phyloP scores from a whole-genome alignment of 2,888 invertebrate species.

The Cataglyphis albicans region DNA sequence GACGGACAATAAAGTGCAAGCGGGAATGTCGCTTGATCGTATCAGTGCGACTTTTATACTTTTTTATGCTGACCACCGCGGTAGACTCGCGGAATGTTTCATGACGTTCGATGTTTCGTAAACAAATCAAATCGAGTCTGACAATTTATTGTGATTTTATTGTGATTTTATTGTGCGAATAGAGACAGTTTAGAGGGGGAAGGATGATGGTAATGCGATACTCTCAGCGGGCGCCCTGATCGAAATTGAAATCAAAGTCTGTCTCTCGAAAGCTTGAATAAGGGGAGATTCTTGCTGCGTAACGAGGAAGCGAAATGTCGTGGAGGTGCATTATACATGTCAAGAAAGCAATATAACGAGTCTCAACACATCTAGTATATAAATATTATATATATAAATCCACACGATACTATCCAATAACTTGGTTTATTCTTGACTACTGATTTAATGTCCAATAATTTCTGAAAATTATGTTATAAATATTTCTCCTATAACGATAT shows the following conservation, averaged over 20 bases:
- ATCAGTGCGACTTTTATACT: slow-evolving; percentile 80
- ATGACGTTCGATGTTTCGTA: slow-evolving; percentile 58
- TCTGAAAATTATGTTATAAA: not conserved
- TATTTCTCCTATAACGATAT: not conserved
- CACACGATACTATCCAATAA: too few relatives aligned
- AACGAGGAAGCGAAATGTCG: slow-evolving; percentile 32
- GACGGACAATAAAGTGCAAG: slow-evolving; percentile 77
- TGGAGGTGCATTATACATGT: not conserved
- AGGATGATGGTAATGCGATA: slow-evolving; percentile 70
- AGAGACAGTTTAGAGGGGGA: slow-evolving; percentile 62
- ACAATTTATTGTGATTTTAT: not conserved
- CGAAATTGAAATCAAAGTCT: slow-evolving; percentile 65
- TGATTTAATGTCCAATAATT: not conserved
- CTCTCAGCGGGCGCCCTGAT: slow-evolving; percentile 7
- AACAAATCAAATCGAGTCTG: slow-evolving; percentile 60
- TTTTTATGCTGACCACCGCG: slow-evolving; percentile 76
- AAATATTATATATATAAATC: not conserved
- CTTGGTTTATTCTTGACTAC: not conserved
- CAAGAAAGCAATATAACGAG: not conserved
- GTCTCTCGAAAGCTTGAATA: slow-evolving; percentile 35
- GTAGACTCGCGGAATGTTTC: slow-evolving; percentile 57
- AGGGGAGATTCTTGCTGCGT: slow-evolving; percentile 51
- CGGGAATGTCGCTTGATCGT: slow-evolving; percentile 79
- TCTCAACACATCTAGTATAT: not conserved
- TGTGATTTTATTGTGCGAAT: slow-evolving; percentile 60